phyloP scores from a whole-genome alignment of 1,140 invertebrate genomes.

The Saccostrea cuccullata region DNA sequence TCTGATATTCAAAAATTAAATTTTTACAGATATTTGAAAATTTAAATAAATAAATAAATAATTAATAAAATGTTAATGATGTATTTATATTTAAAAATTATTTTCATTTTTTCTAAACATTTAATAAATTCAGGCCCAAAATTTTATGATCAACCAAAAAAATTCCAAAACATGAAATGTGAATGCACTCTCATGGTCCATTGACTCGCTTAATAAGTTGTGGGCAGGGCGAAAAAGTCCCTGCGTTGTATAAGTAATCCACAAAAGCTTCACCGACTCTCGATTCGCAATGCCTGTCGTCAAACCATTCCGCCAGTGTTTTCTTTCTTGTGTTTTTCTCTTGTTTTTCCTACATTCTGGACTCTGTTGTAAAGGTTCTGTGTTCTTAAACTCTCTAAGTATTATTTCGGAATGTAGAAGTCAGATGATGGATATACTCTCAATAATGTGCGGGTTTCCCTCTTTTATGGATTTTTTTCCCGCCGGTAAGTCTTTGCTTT shows the following conservation, averaged over 20 bases:
- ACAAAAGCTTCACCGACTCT: neutral
- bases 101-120: too few relatives aligned
- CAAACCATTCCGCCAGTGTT: neutral
- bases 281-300: neutral
- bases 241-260: slow-evolving; percentile 3
- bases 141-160: neutral
- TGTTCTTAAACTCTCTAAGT: slow-evolving; percentile 9
- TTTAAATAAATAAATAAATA: neutral
- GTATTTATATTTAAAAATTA: neutral
- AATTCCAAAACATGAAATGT: neutral
- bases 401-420: slow-evolving; percentile 23
- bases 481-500: neutral
- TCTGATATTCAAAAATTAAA: too few relatives aligned
- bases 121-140: too few relatives aligned
- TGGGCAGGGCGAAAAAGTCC: neutral
- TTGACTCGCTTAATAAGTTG: slow-evolving; percentile 17
- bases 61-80: neutral
- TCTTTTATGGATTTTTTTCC: neutral
- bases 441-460: neutral
- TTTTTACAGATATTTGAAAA: too few relatives aligned
- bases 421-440: neutral
- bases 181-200: neutral
- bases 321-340: neutral
- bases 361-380: neutral
- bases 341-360: neutral